Evolutionary conservation across 2,113 vertebrate genomes (phyloP), one percentile per base, ranked within the genome.

Genomic region (Megaceryle maxima): DNA sequence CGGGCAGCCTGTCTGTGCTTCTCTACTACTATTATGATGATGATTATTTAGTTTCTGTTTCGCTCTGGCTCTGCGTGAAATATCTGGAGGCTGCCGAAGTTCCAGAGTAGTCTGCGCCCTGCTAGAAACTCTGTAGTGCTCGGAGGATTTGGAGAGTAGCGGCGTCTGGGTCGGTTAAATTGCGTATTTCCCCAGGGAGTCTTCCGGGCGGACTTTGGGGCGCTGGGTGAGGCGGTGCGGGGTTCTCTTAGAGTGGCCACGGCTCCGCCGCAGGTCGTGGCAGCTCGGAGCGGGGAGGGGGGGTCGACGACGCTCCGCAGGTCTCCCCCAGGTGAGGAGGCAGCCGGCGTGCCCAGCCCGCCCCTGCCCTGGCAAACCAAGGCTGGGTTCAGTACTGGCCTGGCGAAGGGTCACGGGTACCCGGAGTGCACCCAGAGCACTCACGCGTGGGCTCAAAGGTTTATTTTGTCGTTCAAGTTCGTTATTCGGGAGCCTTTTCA

Each of bases 41-140:
- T 14, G 21, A 41, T 19, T 91, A 41, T 86, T 97, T 97, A 98
- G 96, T 98, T 98, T 98, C 98, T 98, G 48, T 98, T 98, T 98
- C 97, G 73, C 91, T 97, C 95, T 53, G 93, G 83, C 92, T 96
- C 70, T 1, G 31, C 10, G 51, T 25, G 59, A 78, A 78, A 18
- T 35, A 5, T 16, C 55, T 6, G 81, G 64, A 46, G 85, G 78
- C 87, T 91, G 94, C 88, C 28, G 21, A 83, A 92, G 88, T 94
- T 82, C 57, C 90, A 67, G 85, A 81, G 39, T 16, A 46, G 64
- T 18, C 55, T 24, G 57, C 15, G 25, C 66, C 43, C 46, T 20
- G 55, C 55, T n/a, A 13, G 13, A 22, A 69, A 22, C 75, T 4
- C 18, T 2, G 59, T 33, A 39, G 66, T 3, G 37, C 74, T 18